Conservation (phyloP, 2,888 invertebrate genomes). For the Nasonia oneida region DNA sequence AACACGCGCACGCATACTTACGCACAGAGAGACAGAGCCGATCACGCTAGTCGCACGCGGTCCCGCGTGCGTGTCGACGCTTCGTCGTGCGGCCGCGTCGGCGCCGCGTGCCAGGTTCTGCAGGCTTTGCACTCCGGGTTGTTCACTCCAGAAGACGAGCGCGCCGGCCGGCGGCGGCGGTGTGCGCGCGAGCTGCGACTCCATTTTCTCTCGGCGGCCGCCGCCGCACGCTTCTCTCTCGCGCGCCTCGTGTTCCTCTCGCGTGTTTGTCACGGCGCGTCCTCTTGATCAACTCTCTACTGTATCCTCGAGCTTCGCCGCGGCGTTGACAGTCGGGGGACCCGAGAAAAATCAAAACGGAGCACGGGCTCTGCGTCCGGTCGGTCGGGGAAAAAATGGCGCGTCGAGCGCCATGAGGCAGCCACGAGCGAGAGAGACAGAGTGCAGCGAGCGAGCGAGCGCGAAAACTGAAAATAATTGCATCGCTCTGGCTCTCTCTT, state of each 20-base stretch:
- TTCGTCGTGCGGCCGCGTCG: neutral
- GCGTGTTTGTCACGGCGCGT: neutral
- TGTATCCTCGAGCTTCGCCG: neutral
- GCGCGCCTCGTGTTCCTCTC: neutral
- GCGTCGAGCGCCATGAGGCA: constrained; percentile 59
- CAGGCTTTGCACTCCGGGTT: neutral
- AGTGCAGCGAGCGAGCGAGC: constrained; percentile 24
- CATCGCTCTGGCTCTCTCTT: neutral
- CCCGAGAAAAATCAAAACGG: neutral
- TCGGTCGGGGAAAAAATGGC: constrained; percentile 62
- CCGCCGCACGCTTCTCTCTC: neutral
- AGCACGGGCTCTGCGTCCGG: constrained; percentile 74
- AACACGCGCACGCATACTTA: neutral
- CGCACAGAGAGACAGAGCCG: neutral
- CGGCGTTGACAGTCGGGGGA: neutral
- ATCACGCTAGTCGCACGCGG: neutral
- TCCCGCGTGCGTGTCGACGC: neutral
- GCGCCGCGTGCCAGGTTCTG: neutral
- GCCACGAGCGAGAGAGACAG: constrained; percentile 25
- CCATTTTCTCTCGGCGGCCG: constrained; percentile 49
- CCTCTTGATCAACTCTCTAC: neutral
- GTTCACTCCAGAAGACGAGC: constrained; percentile 16
- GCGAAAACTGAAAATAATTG: constrained; percentile 38
- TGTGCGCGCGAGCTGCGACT: constrained; percentile 72
- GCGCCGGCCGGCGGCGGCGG: constrained; percentile 36